Percentiles rank a stretch among this genome's conserved stretches.
Conservation (phyloP, 2,797 vertebrate species). For the Periophthalmus magnuspinnatus region DNA sequence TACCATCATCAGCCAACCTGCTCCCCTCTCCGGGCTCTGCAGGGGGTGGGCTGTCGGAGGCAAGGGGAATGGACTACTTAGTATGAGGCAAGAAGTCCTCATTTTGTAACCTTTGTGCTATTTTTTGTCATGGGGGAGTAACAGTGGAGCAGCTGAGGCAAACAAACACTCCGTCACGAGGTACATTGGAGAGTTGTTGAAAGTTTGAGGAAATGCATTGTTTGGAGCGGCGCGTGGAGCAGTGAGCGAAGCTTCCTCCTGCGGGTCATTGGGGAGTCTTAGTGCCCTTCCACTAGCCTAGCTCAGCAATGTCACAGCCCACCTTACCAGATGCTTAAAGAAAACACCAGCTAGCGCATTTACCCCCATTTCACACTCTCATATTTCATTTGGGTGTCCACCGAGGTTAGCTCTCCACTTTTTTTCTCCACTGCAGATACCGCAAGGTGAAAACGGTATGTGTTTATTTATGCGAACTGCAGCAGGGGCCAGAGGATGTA, state of each 20-base stretch:
- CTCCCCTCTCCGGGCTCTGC: slow-evolving; percentile 43
- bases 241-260: slow-evolving; percentile 54
- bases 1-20: slow-evolving; percentile 63
- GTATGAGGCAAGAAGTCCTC: slow-evolving; percentile 27
- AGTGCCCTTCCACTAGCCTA: slow-evolving; percentile 70
- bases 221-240: slow-evolving; percentile 32
- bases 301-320: slow-evolving; percentile 74
- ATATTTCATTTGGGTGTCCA: slow-evolving; percentile 71
- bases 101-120: slow-evolving; percentile 39
- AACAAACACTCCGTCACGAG: slow-evolving; percentile 29
- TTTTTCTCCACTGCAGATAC: slow-evolving; percentile 60
- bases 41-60: slow-evolving; percentile 25
- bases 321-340: slow-evolving; percentile 74
- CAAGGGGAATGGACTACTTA: slow-evolving; percentile 22
- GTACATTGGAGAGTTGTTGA: slow-evolving; percentile 33
- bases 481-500: slow-evolving; percentile 51
- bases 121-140: slow-evolving; percentile 29
- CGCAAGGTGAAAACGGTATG: slow-evolving; percentile 64
- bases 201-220: slow-evolving; percentile 38
- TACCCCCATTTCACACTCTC: slow-evolving; percentile 73
- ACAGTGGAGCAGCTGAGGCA: slow-evolving; percentile 17
- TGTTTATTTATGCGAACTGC: slow-evolving; percentile 65
- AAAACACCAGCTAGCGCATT: slow-evolving; percentile 71
- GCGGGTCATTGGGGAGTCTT: slow-evolving; percentile 64
- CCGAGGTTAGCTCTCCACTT: slow-evolving; percentile 66